Evolutionary conservation across 2,797 vertebrate species (phyloP).

Genomic region (Apogon hyalosoma): DNA sequence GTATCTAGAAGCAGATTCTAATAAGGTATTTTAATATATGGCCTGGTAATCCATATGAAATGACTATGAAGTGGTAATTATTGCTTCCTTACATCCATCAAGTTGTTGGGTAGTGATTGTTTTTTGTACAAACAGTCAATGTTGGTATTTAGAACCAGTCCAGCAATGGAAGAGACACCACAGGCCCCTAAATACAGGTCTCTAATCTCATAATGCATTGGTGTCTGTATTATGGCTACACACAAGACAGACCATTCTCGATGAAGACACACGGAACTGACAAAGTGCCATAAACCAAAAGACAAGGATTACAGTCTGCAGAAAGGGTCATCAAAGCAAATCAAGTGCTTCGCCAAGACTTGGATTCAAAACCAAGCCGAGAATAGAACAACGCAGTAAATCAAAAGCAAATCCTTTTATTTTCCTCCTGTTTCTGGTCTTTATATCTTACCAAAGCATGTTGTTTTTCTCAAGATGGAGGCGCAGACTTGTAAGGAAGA

Average conservation of each 20-base stretch:
- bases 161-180: slow-evolving; percentile 18
- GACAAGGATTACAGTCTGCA: slow-evolving; percentile 31
- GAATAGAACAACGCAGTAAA: slow-evolving; percentile 50
- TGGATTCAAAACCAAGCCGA: slow-evolving; percentile 40
- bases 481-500: slow-evolving; percentile 30
- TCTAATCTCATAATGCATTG: slow-evolving; percentile 47
- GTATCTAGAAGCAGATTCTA: too few species aligned
- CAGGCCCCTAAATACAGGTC: slow-evolving; percentile 49
- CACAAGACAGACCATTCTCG: slow-evolving; percentile 29
- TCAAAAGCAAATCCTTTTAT: slow-evolving; percentile 49
- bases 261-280: slow-evolving; percentile 61
- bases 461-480: slow-evolving; percentile 73
- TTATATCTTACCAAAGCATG: slow-evolving; percentile 40
- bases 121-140: slow-evolving; percentile 2
- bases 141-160: slow-evolving; percentile 15
- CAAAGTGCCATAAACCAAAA: slow-evolving; percentile 55
- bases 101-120: slow-evolving; percentile 1
- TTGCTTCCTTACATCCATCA: neutral
- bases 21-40: neutral
- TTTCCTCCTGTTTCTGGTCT: slow-evolving; percentile 52
- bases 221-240: slow-evolving; percentile 53
- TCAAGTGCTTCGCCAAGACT: slow-evolving; percentile 29
- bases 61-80: neutral
- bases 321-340: slow-evolving; percentile 55
- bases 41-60: neutral